Conservation (phyloP, 1,140 invertebrate genomes). For the Zaprionus tsacasi region DNA sequence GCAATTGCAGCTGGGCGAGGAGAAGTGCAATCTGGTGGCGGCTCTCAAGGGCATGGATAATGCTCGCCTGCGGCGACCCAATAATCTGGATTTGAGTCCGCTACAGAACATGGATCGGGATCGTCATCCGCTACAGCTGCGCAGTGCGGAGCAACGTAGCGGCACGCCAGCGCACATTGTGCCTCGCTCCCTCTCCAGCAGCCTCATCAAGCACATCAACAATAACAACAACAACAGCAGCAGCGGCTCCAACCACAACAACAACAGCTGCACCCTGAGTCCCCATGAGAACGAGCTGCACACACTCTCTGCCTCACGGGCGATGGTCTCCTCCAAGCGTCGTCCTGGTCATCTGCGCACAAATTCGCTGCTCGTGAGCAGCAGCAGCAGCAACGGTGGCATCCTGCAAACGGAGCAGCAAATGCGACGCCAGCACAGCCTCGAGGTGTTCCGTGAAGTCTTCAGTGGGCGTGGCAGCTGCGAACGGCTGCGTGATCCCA, state of each 20-base stretch:
- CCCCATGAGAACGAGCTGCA: slow-evolving; percentile 65
- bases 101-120: slow-evolving; percentile 41
- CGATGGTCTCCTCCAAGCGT: slow-evolving; percentile 40
- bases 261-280: slow-evolving; percentile 49
- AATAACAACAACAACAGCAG: slow-evolving; percentile 33
- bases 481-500: slow-evolving; percentile 89
- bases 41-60: slow-evolving; percentile 53
- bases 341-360: slow-evolving; percentile 72
- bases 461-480: slow-evolving; percentile 86
- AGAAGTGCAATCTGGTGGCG: slow-evolving; percentile 79
- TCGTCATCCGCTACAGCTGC: slow-evolving; percentile 47
- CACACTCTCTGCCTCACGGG: slow-evolving; percentile 34
- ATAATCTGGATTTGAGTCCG: slow-evolving; percentile 76
- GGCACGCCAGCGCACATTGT: slow-evolving; percentile 76
- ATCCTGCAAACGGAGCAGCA: slow-evolving; percentile 60
- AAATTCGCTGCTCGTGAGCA: slow-evolving; percentile 66
- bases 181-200: slow-evolving; percentile 75
- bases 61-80: slow-evolving; percentile 56
- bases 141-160: slow-evolving; percentile 70
- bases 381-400: slow-evolving; percentile 7
- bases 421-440: slow-evolving; percentile 85
- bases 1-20: slow-evolving; percentile 72
- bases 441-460: slow-evolving; percentile 89
- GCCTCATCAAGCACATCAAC: slow-evolving; percentile 73
- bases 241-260: slow-evolving; percentile 39